Evolutionary conservation across 2,888 invertebrate genomes (phyloP), one percentile per base, ranked within the genome.

Genomic region (Pyrrhosoma nymphula): DNA sequence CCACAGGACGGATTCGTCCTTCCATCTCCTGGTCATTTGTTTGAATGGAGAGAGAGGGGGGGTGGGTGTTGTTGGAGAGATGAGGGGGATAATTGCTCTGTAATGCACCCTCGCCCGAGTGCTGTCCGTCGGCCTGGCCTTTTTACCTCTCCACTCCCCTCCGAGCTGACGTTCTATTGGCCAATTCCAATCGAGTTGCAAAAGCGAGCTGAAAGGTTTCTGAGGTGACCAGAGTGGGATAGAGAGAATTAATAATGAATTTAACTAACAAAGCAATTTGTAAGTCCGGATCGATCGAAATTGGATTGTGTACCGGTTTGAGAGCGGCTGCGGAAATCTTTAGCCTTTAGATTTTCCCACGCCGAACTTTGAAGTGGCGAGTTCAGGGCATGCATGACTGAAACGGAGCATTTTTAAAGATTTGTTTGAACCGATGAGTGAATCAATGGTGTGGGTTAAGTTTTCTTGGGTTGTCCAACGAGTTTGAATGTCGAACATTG

Each of bases 191-290:
- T 82, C 30, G 82, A 82, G 35, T 82, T 35, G 30, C 82, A 30
- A 82, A 35, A 82, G 23, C 16, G 82, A 82, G 82, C 82, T 82
- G 26, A 82, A 82, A 82, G 82, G 30, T 82, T 82, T 82, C 35
- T 14, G 3, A 26, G 16, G 35, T 82, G 35, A 14, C 35, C 82
- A 35, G 26, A 35, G 30, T 23, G 69, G 26, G 12, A 69, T 2
- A 47, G 47, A 69, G 30, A 82, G 35, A 82, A 82, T 82, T 82
- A 82, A 35, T 82, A 35, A 82, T 82, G 82, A 82, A 82, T 35
- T 82, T 82, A 35, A 16, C 30, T 82, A n/a, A n/a, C n/a, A n/a
- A n/a, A n/a, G n/a, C n/a, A n/a, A n/a, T n/a, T n/a, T n/a, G n/a
- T n/a, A 6, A 23, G 82, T 8, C 26, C 8, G 35, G 82, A 82